Evolutionary conservation across 2,888 invertebrate species (phyloP).

Genomic region (Norana najaformis): DNA sequence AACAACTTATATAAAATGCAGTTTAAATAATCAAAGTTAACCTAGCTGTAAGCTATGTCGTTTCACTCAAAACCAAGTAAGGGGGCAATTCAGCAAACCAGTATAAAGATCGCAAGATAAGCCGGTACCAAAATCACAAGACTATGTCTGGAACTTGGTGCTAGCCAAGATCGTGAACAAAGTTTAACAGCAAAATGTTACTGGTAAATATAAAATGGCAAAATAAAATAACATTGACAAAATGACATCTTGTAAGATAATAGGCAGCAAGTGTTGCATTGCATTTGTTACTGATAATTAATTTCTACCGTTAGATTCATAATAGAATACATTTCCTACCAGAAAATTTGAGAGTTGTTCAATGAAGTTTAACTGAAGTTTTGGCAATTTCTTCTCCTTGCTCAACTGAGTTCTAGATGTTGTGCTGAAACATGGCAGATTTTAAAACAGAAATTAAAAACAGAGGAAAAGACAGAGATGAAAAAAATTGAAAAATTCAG

Average conservation of each 20-base stretch:
- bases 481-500: not conserved
- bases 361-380: slow-evolving; percentile 17
- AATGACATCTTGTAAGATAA: too few species aligned
- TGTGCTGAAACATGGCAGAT: not conserved
- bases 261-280: not conserved
- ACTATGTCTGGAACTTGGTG: not conserved
- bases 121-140: not conserved
- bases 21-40: not conserved
- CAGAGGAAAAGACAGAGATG: not conserved
- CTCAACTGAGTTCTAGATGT: not conserved
- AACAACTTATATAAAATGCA: not conserved
- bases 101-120: too few species aligned
- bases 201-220: too few species aligned
- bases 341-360: slow-evolving; percentile 8
- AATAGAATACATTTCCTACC: not conserved
- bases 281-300: too few species aligned
- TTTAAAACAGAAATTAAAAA: not conserved
- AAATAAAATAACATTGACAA: too few species aligned
- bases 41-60: not conserved
- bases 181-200: too few species aligned
- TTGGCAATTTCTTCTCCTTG: slow-evolving; percentile 22
- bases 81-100: too few species aligned
- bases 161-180: not conserved
- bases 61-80: not conserved
- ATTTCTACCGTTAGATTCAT: not conserved